Conservation (phyloP, 2,113 vertebrate species). For the Colinus virginianus region DNA sequence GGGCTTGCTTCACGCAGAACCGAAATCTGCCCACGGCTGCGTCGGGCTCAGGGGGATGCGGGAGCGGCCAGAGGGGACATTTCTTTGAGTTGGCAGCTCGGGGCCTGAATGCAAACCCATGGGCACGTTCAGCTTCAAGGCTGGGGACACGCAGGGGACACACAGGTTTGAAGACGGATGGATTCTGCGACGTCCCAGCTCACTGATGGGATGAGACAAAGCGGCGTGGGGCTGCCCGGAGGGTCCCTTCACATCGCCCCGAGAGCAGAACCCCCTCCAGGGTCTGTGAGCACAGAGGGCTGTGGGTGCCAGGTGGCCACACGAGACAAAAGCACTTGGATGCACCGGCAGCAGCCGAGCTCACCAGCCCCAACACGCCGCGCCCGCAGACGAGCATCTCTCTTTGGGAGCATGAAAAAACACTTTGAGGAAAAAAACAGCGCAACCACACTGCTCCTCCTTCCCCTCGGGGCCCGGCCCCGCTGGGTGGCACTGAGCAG, state of each 20-base stretch:
- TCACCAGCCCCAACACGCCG: slow-evolving; percentile 22
- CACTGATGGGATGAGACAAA: not conserved
- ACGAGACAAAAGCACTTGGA: not conserved
- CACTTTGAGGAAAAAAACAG: slow-evolving; percentile 48
- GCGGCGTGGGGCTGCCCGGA: not conserved
- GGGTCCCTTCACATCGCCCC: not conserved
- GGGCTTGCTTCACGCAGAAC: slow-evolving; percentile 33
- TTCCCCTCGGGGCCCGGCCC: not conserved
- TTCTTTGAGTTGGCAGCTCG: slow-evolving; percentile 35
- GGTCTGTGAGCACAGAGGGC: not conserved
- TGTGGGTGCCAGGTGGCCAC: fast-evolving
- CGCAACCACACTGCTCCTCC: slow-evolving; percentile 29
- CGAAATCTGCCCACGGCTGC: slow-evolving; percentile 36
- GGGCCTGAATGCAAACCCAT: slow-evolving; percentile 19
- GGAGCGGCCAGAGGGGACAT: slow-evolving; percentile 33
- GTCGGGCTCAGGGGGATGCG: not conserved
- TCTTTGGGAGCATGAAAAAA: slow-evolving; percentile 11
- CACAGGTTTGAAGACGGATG: slow-evolving; percentile 25
- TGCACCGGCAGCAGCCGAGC: slow-evolving; percentile 40
- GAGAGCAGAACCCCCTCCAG: not conserved
- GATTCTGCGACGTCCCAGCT: not conserved
- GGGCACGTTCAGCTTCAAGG: not conserved
- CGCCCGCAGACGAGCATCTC: not conserved
- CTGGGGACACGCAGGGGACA: not conserved
- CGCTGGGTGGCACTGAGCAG: not conserved